These are phyloP conservation scores for Odobenus rosmarus DNA, from an alignment of 2,113 vertebrate genomes.

Conservation along the genomic window DNA sequence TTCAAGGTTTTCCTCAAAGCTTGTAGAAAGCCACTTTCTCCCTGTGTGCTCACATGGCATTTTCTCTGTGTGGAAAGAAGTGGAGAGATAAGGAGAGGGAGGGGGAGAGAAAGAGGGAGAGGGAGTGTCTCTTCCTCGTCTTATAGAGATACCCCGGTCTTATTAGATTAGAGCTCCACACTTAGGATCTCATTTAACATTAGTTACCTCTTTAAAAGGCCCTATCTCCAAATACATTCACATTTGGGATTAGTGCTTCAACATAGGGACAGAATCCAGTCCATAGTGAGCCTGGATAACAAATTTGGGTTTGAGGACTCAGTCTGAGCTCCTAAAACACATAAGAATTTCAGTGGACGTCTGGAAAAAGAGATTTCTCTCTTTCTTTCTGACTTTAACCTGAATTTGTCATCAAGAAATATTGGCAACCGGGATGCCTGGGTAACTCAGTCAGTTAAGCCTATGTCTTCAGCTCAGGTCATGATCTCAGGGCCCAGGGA, in stretches of 20 bases:
- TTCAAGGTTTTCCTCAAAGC: background rate
- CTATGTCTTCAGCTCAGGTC: background rate
- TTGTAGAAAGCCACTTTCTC: background rate
- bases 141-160: background rate
- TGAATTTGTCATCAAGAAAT: background rate
- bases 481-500: background rate
- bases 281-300: background rate
- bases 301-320: background rate
- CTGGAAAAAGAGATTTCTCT: background rate
- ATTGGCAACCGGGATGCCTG: background rate
- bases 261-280: background rate
- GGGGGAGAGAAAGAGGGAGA: background rate
- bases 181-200: background rate
- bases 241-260: background rate
- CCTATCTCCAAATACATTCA: background rate
- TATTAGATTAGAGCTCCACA: background rate
- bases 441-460: background rate
- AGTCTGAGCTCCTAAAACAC: background rate
- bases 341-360: background rate
- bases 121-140: background rate
- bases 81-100: background rate
- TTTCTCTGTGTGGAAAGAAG: background rate
- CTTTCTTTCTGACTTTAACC: background rate
- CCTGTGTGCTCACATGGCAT: background rate
- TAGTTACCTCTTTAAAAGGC: background rate